Conservation (phyloP, 2,113 vertebrate genomes). For the Zonotrichia leucophrys region DNA sequence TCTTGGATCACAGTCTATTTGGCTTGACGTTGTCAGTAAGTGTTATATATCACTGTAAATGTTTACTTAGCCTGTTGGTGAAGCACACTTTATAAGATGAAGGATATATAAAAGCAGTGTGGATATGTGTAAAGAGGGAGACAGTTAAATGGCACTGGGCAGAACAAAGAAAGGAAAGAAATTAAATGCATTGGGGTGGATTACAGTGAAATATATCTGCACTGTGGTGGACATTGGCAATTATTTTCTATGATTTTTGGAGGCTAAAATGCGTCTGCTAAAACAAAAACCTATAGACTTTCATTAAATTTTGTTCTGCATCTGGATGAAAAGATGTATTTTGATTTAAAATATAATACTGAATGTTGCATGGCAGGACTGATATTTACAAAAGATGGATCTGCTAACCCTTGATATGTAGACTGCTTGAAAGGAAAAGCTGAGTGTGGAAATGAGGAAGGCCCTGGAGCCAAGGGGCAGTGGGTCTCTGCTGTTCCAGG, state of each 20-base stretch:
- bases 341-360: background rate
- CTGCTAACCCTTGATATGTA: background rate
- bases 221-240: background rate
- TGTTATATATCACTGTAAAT: constrained; percentile 60
- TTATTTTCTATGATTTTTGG: background rate
- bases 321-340: background rate
- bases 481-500: background rate
- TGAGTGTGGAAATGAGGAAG: background rate
- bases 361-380: background rate
- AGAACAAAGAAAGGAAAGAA: constrained; percentile 37
- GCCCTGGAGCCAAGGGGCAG: background rate
- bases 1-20: constrained; percentile 63
- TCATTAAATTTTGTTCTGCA: background rate
- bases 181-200: background rate
- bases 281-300: background rate
- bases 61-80: constrained; percentile 56
- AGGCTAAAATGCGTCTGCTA: background rate
- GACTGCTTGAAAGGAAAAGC: background rate
- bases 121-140: constrained; percentile 9
- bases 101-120: background rate
- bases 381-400: background rate
- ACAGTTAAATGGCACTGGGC: background rate
- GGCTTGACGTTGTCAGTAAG: constrained; percentile 71
- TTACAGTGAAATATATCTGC: background rate
- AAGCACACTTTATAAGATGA: constrained; percentile 30